phyloP scores from a whole-genome alignment of 2,113 vertebrate genomes.

The Gallinago media region DNA sequence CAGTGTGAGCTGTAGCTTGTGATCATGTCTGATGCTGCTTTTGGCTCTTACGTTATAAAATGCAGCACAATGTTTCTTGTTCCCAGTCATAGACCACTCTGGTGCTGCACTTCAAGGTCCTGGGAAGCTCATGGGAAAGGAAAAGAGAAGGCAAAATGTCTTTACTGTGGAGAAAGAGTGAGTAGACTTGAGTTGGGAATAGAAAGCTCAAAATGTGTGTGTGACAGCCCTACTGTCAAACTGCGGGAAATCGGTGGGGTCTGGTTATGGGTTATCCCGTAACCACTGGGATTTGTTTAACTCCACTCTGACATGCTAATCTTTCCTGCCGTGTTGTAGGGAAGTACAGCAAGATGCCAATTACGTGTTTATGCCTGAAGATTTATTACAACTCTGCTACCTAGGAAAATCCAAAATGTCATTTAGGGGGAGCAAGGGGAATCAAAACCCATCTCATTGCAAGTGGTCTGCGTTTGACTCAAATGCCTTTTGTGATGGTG shows the following conservation, averaged over 20 bases:
- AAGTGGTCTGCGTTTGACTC: neutral
- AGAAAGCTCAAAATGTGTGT: fast-evolving
- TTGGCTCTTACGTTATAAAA: neutral
- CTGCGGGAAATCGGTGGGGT: neutral
- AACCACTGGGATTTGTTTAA: neutral
- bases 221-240: neutral
- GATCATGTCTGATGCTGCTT: neutral
- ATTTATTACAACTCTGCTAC: neutral
- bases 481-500: neutral
- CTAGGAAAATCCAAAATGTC: neutral
- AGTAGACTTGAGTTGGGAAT: neutral
- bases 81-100: neutral
- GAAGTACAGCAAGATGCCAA: neutral
- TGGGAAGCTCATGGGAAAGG: neutral
- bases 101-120: neutral
- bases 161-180: fast-evolving
- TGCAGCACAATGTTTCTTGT: neutral
- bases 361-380: neutral
- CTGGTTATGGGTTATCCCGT: neutral
- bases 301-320: neutral
- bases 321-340: neutral
- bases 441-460: fast-evolving
- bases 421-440: fast-evolving
- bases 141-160: neutral
- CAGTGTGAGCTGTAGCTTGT: neutral